Evolutionary conservation across 2,113 vertebrate genomes (phyloP).

Genomic region (Rhadina sibilatrix): DNA sequence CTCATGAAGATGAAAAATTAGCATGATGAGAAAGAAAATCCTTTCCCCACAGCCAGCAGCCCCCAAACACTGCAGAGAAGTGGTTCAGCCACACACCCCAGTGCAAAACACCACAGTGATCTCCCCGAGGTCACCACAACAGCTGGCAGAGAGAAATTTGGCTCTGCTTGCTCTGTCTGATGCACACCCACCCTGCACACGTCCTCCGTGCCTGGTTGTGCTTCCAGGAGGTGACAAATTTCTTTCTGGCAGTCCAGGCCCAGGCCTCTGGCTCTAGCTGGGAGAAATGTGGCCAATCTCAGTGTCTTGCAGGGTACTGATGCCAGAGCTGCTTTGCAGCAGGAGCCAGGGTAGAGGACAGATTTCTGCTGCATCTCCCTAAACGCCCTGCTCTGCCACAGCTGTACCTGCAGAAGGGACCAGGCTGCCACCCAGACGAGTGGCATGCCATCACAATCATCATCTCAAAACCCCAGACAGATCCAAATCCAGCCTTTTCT

Average conservation of each 20-base stretch:
- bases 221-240: neutral
- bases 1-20: neutral
- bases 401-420: neutral
- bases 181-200: neutral
- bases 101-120: neutral
- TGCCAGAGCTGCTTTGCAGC: neutral
- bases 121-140: neutral
- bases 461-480: neutral
- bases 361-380: neutral
- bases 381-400: neutral
- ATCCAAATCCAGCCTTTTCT: neutral
- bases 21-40: neutral
- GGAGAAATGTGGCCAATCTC: neutral
- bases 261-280: neutral
- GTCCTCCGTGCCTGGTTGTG: neutral
- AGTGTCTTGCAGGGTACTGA: neutral
- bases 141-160: neutral
- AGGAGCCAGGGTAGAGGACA: neutral
- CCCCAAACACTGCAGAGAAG: neutral
- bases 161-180: neutral
- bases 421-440: neutral
- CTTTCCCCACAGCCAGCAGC: neutral
- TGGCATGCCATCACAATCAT: neutral
- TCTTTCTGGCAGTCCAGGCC: neutral
- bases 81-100: accelerated